These are phyloP conservation scores for Lithobates sylvaticus DNA, from an alignment of 2,797 vertebrate species.

Conservation along the genomic window DNA sequence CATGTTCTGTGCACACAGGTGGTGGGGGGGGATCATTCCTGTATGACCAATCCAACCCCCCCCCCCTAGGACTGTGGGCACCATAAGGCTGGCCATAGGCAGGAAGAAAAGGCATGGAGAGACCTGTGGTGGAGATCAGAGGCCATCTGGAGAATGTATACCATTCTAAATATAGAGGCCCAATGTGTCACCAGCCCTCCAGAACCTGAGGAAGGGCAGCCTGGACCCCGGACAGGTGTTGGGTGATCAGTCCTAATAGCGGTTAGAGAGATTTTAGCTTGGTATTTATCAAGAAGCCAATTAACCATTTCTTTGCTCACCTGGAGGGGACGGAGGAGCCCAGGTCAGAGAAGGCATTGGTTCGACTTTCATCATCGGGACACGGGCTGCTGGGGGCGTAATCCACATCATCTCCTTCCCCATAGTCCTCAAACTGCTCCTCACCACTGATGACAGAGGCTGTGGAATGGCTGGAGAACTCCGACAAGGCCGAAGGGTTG, in stretches of 20 bases:
- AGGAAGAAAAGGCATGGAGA: background rate
- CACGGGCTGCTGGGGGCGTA: conserved; percentile 91
- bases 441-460: conserved; percentile 91
- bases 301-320: conserved; percentile 67
- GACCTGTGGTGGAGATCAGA: background rate
- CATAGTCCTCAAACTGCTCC: conserved; percentile 98
- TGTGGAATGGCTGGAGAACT: conserved; percentile 90
- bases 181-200: no score
- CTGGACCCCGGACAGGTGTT: no score
- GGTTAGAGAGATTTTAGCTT: no score
- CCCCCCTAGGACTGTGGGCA: no score
- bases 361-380: conserved; percentile 89
- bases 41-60: no score
- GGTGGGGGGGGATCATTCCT: no score
- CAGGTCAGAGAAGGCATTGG: conserved; percentile 90
- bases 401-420: conserved; percentile 92
- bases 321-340: conserved; percentile 96
- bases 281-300: background rate
- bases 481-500: conserved; percentile 85
- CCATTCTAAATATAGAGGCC: no score
- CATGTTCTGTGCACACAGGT: no score
- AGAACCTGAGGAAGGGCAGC: no score
- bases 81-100: no score
- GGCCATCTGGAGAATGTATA: no score
- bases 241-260: no score